Percentiles rank a stretch among this genome's conserved stretches.
Conservation (phyloP, 1,140 invertebrate species). For the Calephelis nemesis region DNA sequence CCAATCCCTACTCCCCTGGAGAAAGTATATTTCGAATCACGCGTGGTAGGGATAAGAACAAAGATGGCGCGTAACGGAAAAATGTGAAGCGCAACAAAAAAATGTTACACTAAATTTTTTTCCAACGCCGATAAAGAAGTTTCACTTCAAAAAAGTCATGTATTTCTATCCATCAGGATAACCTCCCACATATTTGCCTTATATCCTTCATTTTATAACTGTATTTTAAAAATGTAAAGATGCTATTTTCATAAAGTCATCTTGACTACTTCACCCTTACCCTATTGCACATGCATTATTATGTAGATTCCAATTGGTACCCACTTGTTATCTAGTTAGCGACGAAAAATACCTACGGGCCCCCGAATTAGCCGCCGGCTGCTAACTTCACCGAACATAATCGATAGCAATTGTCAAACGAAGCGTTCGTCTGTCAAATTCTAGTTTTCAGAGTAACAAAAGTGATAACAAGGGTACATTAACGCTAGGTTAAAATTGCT, state of each 20-base stretch:
- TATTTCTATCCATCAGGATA: no score
- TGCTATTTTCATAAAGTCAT: background rate
- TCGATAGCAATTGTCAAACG: slow-evolving; percentile 75
- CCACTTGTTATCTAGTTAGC: slow-evolving; percentile 78
- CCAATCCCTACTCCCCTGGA: no score
- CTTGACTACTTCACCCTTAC: slow-evolving; percentile 18
- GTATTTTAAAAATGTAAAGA: background rate
- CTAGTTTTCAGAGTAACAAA: slow-evolving; percentile 70
- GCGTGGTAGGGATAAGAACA: no score
- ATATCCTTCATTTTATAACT: no score
- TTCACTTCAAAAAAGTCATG: no score
- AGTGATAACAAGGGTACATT: slow-evolving; percentile 40
- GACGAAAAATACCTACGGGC: slow-evolving; percentile 68
- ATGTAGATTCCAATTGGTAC: slow-evolving; percentile 78
- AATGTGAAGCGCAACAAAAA: no score
- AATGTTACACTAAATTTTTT: no score
- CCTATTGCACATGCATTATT: slow-evolving; percentile 56
- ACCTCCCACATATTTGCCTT: no score
- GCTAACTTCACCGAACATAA: slow-evolving; percentile 61
- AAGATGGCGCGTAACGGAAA: no score
- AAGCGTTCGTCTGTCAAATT: slow-evolving; percentile 73
- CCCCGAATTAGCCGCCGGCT: slow-evolving; percentile 66
- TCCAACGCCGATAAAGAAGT: no score
- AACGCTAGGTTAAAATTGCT: slow-evolving; percentile 6
- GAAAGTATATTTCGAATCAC: no score